Conservation (phyloP, 2,113 vertebrate genomes). For the Ariopsis seemanni region DNA sequence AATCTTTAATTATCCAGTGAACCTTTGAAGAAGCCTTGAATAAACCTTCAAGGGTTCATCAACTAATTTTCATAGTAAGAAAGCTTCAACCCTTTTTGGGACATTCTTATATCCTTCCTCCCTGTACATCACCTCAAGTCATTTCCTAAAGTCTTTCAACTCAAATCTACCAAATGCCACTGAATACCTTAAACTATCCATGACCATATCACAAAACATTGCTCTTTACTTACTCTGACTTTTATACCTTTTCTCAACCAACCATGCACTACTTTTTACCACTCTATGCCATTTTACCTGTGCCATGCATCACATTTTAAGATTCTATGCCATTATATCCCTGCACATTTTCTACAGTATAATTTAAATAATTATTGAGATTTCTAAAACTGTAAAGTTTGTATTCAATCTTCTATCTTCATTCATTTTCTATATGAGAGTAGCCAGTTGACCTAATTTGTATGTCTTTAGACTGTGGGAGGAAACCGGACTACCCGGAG, state of each 20-base stretch:
- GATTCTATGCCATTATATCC: background rate
- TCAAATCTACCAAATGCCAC: background rate
- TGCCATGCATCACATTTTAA: background rate
- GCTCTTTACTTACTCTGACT: background rate
- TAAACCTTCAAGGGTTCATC: background rate
- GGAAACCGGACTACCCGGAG: too few species aligned
- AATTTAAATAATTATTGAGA: too few species aligned
- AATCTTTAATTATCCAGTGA: background rate
- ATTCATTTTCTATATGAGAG: too few species aligned
- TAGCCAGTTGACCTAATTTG: too few species aligned
- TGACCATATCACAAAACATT: background rate
- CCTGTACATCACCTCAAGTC: background rate
- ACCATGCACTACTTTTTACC: background rate
- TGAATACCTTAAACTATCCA: background rate
- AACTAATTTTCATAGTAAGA: background rate
- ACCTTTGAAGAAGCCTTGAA: background rate
- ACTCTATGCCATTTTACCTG: background rate
- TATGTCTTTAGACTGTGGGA: too few species aligned
- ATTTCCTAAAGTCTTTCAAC: background rate
- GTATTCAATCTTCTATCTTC: background rate
- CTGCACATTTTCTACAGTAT: too few species aligned
- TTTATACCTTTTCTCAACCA: background rate
- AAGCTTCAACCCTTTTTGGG: background rate
- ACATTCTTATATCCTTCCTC: background rate
- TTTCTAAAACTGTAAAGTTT: too few species aligned